Conservation (phyloP, 2,113 vertebrate genomes). For the Dipodomys spectabilis region DNA sequence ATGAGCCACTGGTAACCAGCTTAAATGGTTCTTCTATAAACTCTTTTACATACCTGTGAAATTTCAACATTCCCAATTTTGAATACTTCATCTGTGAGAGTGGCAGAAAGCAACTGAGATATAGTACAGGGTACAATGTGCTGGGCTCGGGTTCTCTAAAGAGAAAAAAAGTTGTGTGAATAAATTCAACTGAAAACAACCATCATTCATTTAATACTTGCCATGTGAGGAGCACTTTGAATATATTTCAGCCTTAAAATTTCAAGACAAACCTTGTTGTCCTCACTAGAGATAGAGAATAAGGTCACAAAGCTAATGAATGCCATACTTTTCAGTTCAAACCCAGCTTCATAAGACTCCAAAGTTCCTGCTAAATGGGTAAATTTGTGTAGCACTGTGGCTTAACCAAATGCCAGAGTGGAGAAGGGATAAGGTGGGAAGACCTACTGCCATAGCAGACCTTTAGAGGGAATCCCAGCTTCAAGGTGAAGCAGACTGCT, state of each 20-base stretch:
- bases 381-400: background rate
- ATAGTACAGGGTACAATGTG: constrained; percentile 97
- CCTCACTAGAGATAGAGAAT: background rate
- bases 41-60: constrained; percentile 89
- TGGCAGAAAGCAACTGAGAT: constrained; percentile 94
- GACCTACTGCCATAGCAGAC: background rate
- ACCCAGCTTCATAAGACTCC: background rate
- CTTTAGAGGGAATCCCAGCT: background rate
- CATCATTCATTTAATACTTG: background rate
- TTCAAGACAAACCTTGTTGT: constrained; percentile 16
- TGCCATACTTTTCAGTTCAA: background rate
- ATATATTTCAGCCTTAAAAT: background rate
- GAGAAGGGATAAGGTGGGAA: background rate
- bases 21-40: background rate
- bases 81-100: constrained; percentile 92
- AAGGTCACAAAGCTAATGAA: background rate
- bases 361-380: background rate
- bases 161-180: background rate
- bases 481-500: background rate
- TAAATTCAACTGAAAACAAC: background rate
- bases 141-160: constrained; percentile 91
- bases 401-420: background rate
- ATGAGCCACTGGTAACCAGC: background rate
- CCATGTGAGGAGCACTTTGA: background rate
- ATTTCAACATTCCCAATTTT: constrained; percentile 93